Percentiles rank a stretch among this genome's conserved stretches.
Evolutionary conservation across 2,888 invertebrate genomes (phyloP).

Genomic region (Nudaria mundana): DNA sequence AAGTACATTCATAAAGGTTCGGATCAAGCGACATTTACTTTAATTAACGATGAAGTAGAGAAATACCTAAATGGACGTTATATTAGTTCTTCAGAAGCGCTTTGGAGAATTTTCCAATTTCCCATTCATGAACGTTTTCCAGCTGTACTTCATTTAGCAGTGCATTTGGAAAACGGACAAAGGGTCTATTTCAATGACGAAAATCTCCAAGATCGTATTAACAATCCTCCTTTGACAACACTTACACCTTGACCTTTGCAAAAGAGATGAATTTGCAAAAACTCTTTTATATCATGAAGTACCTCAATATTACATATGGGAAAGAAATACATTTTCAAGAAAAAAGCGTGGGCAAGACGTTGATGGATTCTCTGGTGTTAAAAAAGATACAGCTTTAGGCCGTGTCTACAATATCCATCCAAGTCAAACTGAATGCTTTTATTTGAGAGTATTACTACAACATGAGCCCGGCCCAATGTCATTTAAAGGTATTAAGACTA

Average conservation of each 20-base stretch:
- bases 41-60: constrained; percentile 22
- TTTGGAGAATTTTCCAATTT: constrained; percentile 20
- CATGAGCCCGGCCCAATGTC: not conserved
- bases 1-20: constrained; percentile 15
- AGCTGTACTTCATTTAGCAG: constrained; percentile 16
- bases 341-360: constrained; percentile 16
- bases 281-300: constrained; percentile 20
- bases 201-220: constrained; percentile 16
- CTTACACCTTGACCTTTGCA: constrained; percentile 35
- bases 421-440: not conserved
- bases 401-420: constrained; percentile 10
- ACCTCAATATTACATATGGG: constrained; percentile 24
- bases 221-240: constrained; percentile 24
- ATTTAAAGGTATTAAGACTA: not conserved
- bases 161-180: constrained; percentile 2
- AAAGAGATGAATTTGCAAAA: constrained; percentile 33
- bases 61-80: constrained; percentile 23
- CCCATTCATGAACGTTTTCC: constrained; percentile 13
- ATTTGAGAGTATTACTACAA: not conserved
- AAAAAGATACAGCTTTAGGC: constrained; percentile 12
- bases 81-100: constrained; percentile 18
- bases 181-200: constrained; percentile 13
- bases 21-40: constrained; percentile 15
- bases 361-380: constrained; percentile 15
- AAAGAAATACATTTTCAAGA: constrained; percentile 5